Base-by-base conservation (phyloP, 2,888 invertebrate genomes). In the Tricholauxania praeusta region DNA sequence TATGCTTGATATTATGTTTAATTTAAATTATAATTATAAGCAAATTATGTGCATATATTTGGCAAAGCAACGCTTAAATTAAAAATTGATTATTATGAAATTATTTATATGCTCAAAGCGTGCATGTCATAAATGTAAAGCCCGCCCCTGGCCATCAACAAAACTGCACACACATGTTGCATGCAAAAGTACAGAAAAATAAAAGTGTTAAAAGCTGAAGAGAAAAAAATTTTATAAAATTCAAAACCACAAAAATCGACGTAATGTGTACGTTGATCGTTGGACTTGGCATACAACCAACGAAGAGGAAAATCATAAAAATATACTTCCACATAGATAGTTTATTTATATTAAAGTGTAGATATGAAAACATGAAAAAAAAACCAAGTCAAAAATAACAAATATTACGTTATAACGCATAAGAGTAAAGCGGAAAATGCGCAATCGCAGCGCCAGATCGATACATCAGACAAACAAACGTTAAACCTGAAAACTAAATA, bases 251-350 rank as follows among this genome's bases (percentile, higher is more conserved):
- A 76, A 72, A 74, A 66, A 59, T 74, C 72, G 76, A 66, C 68
- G 67, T 75, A 76, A 76, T 76, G 73, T 77, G 76, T 64, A 77
- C 80, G 77, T 77, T 78, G 78, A 77, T 68, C 79, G 82, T 83
- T 84, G 84, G 85, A 85, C 84, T 84, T 85, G 85, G 84, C 84
- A 84, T 80, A 83, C 83, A 80, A 81, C 81, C 82, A 80, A 49
- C n/a, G 10, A 55, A 67, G 47, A 57, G 22, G 1, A 47, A 67
- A 67, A 14, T 19, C 17, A 14, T 19, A 55, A 67, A 66, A 53
- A 12, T 55, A 51, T 19, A 57, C 10, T 10, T 39, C 7, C 17
- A 57, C 6, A 39, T 59, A 12, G 8, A 22, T 19, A 51, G 4
- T 48, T n/a, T 49, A 39, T 39, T 7, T 10, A 39, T 39, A 39